phyloP scores from a whole-genome alignment of 1,140 invertebrate genomes.

The Drosophila insularis region DNA sequence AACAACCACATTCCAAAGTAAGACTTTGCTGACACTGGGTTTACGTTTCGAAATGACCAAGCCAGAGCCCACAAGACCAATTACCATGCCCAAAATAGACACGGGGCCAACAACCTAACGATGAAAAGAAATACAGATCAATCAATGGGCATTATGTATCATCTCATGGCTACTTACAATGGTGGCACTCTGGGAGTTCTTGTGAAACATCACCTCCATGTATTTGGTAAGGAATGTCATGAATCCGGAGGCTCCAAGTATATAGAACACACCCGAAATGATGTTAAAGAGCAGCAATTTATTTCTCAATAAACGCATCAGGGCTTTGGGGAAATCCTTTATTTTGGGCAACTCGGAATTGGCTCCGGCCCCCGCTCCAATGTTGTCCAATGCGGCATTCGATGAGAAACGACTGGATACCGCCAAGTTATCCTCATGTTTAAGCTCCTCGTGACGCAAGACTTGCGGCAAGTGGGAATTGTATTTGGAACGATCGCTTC shows the following conservation, averaged over 20 bases:
- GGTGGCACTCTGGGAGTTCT: conserved; percentile 85
- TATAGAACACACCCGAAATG: conserved; percentile 85
- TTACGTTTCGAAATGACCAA: conserved; percentile 86
- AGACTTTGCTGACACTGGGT: conserved; percentile 84
- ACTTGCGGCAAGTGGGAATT: conserved; percentile 75
- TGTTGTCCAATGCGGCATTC: conserved; percentile 64
- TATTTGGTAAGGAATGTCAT: conserved; percentile 89
- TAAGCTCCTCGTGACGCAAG: conserved; percentile 68
- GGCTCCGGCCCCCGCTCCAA: conserved; percentile 51
- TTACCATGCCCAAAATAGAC: conserved; percentile 84
- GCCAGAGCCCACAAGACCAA: conserved; percentile 86
- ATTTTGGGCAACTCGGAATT: conserved; percentile 65
- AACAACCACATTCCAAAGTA: conserved; percentile 87
- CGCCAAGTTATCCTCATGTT: conserved; percentile 64
- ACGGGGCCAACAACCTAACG: conserved; percentile 84
- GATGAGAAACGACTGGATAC: conserved; percentile 69
- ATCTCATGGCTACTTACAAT: conserved; percentile 56
- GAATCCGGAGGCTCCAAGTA: conserved; percentile 87
- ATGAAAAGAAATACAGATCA: conserved; percentile 22
- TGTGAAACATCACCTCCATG: conserved; percentile 88
- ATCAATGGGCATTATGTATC: conserved; percentile 82
- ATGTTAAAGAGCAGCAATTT: conserved; percentile 85
- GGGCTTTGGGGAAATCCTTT: conserved; percentile 84
- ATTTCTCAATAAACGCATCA: conserved; percentile 85
- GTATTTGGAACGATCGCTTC: conserved; percentile 32